These are phyloP conservation scores for Seriola quinqueradiata DNA, from an alignment of 2,113 vertebrate species.

Conservation along the genomic window DNA sequence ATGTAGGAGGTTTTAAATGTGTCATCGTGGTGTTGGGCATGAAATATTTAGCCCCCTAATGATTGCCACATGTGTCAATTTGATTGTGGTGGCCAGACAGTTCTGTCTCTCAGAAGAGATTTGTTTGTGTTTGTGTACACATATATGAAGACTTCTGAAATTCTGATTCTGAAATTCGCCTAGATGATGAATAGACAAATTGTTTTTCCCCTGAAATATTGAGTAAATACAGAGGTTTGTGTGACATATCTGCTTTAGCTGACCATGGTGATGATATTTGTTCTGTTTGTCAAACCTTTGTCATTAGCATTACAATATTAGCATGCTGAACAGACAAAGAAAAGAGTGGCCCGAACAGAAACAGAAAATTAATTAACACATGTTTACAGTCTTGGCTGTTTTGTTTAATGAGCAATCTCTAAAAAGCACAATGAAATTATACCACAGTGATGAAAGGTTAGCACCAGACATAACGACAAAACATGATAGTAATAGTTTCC, in stretches of 20 bases:
- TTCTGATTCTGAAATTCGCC: not conserved
- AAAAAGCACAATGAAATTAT: not conserved
- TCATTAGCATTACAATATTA: not conserved
- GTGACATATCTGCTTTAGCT: not conserved
- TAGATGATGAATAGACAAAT: not conserved
- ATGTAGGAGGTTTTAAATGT: constrained; percentile 59
- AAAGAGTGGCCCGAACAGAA: not conserved
- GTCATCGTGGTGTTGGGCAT: constrained; percentile 35
- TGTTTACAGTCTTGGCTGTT: not conserved
- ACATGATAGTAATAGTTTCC: not conserved
- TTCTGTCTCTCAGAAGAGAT: not conserved
- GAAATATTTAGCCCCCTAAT: constrained; percentile 45
- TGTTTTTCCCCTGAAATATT: not conserved
- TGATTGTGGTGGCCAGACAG: not conserved
- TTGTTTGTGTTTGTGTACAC: not conserved
- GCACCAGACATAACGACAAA: not conserved
- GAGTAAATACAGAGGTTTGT: not conserved
- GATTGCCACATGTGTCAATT: constrained; percentile 14
- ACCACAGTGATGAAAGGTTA: not conserved
- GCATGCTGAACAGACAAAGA: not conserved
- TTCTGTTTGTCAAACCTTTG: not conserved
- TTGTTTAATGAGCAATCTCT: not conserved
- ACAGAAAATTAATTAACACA: not conserved
- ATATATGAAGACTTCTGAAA: not conserved
- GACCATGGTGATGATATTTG: not conserved